These are phyloP conservation scores for Protosalanx chinensis DNA, from an alignment of 2,797 vertebrate genomes.

Conservation along the genomic window DNA sequence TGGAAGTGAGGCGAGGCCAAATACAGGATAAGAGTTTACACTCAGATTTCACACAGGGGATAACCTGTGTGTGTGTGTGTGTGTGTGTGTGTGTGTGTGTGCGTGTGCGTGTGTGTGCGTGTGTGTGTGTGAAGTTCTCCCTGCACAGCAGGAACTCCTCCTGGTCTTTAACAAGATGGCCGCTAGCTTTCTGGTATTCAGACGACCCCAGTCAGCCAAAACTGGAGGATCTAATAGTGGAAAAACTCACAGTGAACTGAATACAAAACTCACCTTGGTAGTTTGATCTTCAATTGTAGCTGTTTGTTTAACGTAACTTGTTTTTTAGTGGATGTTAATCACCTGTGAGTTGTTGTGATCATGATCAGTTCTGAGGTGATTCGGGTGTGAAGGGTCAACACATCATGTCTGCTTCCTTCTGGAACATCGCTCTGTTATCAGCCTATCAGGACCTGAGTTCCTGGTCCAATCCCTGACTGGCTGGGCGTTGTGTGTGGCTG, in stretches of 20 bases:
- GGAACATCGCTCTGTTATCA: slow-evolving; percentile 76
- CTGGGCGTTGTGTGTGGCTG: slow-evolving; percentile 74
- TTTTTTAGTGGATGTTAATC: not conserved
- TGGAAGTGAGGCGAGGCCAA: slow-evolving; percentile 45
- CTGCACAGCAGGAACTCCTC: slow-evolving; percentile 58
- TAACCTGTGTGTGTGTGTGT: slow-evolving; percentile 63
- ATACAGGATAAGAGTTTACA: slow-evolving; percentile 56
- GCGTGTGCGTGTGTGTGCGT: slow-evolving; percentile 51
- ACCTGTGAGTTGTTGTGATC: not conserved
- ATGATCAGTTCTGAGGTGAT: slow-evolving; percentile 8
- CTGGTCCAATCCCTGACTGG: slow-evolving; percentile 75
- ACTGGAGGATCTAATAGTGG: no score
- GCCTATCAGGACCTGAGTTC: slow-evolving; percentile 72
- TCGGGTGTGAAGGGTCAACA: slow-evolving; percentile 45
- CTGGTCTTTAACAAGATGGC: slow-evolving; percentile 49
- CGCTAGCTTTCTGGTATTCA: slow-evolving; percentile 1
- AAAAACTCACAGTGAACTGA: no score
- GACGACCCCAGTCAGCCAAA: not conserved
- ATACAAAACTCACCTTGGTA: no score
- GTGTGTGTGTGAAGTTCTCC: slow-evolving; percentile 68
- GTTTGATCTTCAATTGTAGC: no score
- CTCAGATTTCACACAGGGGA: slow-evolving; percentile 60
- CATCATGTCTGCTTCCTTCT: slow-evolving; percentile 44
- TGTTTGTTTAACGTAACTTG: no score
- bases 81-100: slow-evolving; percentile 61